These are phyloP conservation scores for Galendromus occidentalis DNA, from an alignment of 1,140 invertebrate species.

Conservation along the genomic window DNA sequence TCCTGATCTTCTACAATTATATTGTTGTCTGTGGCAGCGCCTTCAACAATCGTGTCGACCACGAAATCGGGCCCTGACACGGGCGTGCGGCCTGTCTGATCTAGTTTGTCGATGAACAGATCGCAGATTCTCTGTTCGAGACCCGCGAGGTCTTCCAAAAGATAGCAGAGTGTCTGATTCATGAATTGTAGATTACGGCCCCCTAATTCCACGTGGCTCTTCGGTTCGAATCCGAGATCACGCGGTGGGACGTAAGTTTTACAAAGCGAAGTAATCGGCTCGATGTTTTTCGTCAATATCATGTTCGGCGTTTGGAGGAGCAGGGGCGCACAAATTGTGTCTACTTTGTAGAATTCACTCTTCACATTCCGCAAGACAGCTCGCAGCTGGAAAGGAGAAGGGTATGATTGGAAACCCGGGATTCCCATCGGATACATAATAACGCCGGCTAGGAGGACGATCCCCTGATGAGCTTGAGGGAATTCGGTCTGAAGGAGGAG, in stretches of 20 bases:
- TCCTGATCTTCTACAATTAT: constrained; percentile 1
- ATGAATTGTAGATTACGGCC: not conserved
- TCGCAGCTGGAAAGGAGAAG: not conserved
- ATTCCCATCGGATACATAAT: no score
- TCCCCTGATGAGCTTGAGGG: no score
- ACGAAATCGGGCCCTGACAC: not conserved
- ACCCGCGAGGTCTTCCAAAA: not conserved
- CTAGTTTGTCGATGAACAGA: not conserved
- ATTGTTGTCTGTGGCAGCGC: not conserved
- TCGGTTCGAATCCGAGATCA: not conserved
- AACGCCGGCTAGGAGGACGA: no score
- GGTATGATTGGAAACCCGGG: no score
- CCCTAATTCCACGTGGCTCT: not conserved
- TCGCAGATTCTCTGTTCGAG: not conserved
- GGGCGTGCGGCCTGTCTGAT: not conserved
- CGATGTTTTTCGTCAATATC: not conserved
- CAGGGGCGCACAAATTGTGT: not conserved
- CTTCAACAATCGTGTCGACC: not conserved
- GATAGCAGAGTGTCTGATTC: constrained; percentile 5
- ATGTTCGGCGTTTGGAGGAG: not conserved
- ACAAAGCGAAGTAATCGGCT: not conserved
- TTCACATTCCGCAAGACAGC: not conserved
- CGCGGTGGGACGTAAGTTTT: not conserved
- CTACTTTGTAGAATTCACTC: constrained; percentile 2
- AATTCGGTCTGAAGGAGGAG: no score